Evolutionary conservation across 2,888 invertebrate species (phyloP), one percentile per base, ranked within the genome.

Genomic region (Drosophila greeni): DNA sequence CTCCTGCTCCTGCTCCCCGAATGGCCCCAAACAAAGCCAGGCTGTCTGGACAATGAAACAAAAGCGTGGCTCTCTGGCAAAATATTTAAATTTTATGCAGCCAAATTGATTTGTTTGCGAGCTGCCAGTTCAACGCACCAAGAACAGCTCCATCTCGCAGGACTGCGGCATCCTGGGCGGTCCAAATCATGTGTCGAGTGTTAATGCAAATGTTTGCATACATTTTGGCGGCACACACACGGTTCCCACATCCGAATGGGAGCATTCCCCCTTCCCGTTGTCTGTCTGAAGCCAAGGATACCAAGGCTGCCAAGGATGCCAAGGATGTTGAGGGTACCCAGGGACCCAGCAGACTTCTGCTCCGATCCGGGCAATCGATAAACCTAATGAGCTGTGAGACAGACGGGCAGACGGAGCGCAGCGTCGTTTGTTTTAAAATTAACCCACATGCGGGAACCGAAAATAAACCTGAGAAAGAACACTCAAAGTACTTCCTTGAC

Each of bases 41-140:
- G 31, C 62, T 45, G 65, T 65, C 73, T 69, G 66, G 67, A 69
- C 69, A 66, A 64, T 70, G 59, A 70, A 73, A 60, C 48, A 54
- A 53, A 61, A 69, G 61, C 61, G 31, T 20, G 39, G 51, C 45
- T 64, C 57, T 24, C 26, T 16, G 53, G 45, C 45, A 67, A 75
- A 73, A 70, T 74, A 75, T 84, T 84, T 78, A 78, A 84, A 79
- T 79, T 82, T 74, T 54, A 74, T 84, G 76, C 72, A 66, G 60
- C 52, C 54, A 68, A 81, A 76, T 75, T 75, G 74, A 81, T 77
- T 75, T 75, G 75, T 62, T 70, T 47, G 62, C 34, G n/a, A 62
- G 18, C 59, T 36, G 61, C 24, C 54, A 55, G 78, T 83, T 78
- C 71, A 75, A 66, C 78, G 81, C 45, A 20, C 45, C 20, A 9